Percentiles rank a stretch among this genome's conserved stretches.
phyloP scores from a whole-genome alignment of 1,140 invertebrate species.

The Oedothorax gibbosus region DNA sequence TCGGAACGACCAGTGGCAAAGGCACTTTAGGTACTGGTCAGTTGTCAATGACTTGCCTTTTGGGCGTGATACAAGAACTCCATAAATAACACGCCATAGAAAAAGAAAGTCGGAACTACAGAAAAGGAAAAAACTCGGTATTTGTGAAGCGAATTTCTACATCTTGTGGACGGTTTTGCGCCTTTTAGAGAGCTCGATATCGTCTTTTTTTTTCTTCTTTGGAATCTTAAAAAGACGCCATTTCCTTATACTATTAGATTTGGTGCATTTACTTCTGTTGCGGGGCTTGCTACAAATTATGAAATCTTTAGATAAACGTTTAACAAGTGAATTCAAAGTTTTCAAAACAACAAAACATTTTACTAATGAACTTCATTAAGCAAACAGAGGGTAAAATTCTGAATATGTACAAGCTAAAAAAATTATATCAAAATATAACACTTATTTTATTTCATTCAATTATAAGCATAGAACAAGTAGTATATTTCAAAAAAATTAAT shows the following conservation, averaged over 20 bases:
- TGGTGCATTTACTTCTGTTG: slow-evolving; percentile 1
- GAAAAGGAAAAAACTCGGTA: background rate
- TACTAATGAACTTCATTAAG: too few species aligned
- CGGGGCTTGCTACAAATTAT: background rate
- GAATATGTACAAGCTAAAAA: too few species aligned
- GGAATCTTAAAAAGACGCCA: slow-evolving; percentile 44
- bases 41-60: slow-evolving; percentile 56
- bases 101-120: slow-evolving; percentile 19
- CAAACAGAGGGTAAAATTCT: too few species aligned
- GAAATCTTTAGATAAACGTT: too few species aligned
- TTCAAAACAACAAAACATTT: too few species aligned
- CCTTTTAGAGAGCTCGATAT: slow-evolving; percentile 36
- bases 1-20: slow-evolving; percentile 42
- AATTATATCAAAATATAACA: too few species aligned
- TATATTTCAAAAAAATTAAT: too few species aligned
- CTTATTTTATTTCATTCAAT: too few species aligned
- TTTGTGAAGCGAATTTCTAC: slow-evolving; percentile 51
- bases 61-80: slow-evolving; percentile 47
- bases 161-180: slow-evolving; percentile 32
- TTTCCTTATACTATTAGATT: slow-evolving; percentile 36
- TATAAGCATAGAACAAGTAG: too few species aligned
- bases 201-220: slow-evolving; percentile 10
- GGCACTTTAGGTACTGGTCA: slow-evolving; percentile 54
- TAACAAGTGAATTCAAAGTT: too few species aligned
- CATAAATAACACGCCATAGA: slow-evolving; percentile 49